Evolutionary conservation across 2,797 vertebrate species (phyloP), one percentile per base, ranked within the genome.

Genomic region (Trachops cirrhosus): DNA sequence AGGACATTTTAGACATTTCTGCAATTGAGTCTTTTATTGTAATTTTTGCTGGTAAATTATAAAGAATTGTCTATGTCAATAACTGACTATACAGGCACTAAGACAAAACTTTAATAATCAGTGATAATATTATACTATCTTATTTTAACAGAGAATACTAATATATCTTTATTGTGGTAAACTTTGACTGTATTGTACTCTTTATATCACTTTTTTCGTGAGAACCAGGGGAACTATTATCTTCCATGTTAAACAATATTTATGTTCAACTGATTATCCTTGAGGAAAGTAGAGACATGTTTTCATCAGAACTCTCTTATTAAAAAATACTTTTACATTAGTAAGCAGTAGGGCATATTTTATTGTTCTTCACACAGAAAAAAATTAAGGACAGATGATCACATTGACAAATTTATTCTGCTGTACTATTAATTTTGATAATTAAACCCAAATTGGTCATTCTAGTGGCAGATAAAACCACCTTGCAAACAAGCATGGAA

Each of bases 1-100:
- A 98, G 97, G 98, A 93, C 97, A 94, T 98, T 98, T 98, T 98
- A 97, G 94, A 97, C 52, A 95, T 96, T 85, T 96, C 24, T 97
- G 91, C 88, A 82, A 93, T 37, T 97, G 74, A 96, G 77, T 62
- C 34, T 97, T 98, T 98, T 95, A 97, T 97, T 97, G 91, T 95
- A 97, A 98, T 98, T 97, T 97, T 86, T 97, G 75, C 95, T 94
- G 74, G 24, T 71, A 97, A 98, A 94, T 73, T 91, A 96, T 70
- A 98, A 98, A 98, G 71, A 57, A 97, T 96, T 98, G n/a, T 73
- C 95, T 97, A 37, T 97, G 83, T 96, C 97, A 98, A 95, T 97
- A 98, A 98, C 96, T 95, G 85, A 83, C 86, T 98, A 94, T 97
- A 98, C 86, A 91, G 44, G 39, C 57, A 37, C 50, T 84, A 9